Evolutionary conservation across 1,140 invertebrate species (phyloP).

Genomic region (Calephelis virginiensis): DNA sequence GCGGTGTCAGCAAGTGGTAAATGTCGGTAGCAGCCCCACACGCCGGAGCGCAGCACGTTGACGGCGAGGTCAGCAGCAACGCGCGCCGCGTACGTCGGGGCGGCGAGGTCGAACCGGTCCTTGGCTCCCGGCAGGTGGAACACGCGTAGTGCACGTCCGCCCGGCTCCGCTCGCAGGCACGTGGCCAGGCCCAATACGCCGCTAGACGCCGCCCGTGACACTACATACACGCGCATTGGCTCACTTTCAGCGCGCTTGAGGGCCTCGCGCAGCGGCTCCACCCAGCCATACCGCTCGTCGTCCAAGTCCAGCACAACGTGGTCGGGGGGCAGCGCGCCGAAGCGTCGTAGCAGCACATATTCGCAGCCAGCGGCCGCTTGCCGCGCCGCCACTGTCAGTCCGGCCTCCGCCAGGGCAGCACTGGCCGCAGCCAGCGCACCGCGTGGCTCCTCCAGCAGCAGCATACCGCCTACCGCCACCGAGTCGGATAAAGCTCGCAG

Average conservation of each 20-base stretch:
- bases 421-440: conserved; percentile 76
- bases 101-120: conserved; percentile 81
- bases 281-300: conserved; percentile 88
- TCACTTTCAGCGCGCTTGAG: conserved; percentile 80
- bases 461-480: conserved; percentile 85
- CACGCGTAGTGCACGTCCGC: conserved; percentile 86
- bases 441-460: conserved; percentile 86
- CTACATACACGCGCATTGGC: conserved; percentile 83
- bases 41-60: conserved; percentile 88
- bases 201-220: conserved; percentile 73
- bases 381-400: conserved; percentile 78
- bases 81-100: conserved; percentile 81
- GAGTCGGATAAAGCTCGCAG: conserved; percentile 81
- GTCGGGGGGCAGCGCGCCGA: conserved; percentile 48
- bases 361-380: conserved; percentile 80
- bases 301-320: conserved; percentile 80
- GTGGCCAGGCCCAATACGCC: conserved; percentile 94
- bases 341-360: conserved; percentile 81
- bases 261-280: conserved; percentile 87
- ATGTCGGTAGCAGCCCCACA: conserved; percentile 93
- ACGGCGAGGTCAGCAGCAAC: conserved; percentile 88
- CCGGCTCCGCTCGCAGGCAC: conserved; percentile 91
- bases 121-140: conserved; percentile 84
- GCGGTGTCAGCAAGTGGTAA: conserved; percentile 82
- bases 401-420: conserved; percentile 61